These are phyloP conservation scores for Alaudala cheleensis DNA, from an alignment of 2,113 vertebrate genomes.

Conservation along the genomic window DNA sequence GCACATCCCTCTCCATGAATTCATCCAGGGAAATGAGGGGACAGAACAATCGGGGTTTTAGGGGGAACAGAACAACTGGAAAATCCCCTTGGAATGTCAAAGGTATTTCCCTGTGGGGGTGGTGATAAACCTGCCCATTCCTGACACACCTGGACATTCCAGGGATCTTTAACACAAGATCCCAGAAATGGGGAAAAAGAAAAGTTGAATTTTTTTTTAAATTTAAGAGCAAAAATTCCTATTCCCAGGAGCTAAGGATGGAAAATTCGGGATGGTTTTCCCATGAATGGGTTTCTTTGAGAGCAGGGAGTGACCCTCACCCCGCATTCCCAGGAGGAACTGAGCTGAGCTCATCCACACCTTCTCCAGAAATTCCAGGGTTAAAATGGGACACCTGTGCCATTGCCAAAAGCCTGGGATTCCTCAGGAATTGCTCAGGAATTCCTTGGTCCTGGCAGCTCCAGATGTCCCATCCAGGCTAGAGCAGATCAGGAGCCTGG, in stretches of 20 bases:
- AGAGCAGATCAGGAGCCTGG: not conserved
- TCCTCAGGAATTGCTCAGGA: not conserved
- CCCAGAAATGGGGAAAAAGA: accelerated
- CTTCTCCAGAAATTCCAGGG: not conserved
- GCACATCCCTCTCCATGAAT: not conserved
- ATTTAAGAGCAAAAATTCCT: not conserved
- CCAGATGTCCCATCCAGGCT: not conserved
- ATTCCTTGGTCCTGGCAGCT: not conserved
- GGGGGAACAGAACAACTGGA: not conserved
- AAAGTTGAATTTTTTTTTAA: not conserved
- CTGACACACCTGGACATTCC: not conserved
- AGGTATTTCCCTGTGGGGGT: not conserved
- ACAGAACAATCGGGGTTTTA: not conserved
- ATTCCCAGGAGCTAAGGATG: not conserved
- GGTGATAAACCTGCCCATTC: not conserved
- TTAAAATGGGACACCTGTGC: not conserved
- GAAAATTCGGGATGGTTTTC: not conserved
- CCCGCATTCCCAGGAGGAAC: not conserved
- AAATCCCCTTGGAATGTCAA: not conserved
- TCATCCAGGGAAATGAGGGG: not conserved
- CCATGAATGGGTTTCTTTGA: not conserved
- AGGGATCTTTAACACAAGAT: not conserved
- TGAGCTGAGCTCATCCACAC: not conserved
- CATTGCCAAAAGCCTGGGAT: not conserved
- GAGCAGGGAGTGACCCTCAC: accelerated